Evolutionary conservation across 2,888 invertebrate genomes (phyloP).

Genomic region (Microplitis deprimator): DNA sequence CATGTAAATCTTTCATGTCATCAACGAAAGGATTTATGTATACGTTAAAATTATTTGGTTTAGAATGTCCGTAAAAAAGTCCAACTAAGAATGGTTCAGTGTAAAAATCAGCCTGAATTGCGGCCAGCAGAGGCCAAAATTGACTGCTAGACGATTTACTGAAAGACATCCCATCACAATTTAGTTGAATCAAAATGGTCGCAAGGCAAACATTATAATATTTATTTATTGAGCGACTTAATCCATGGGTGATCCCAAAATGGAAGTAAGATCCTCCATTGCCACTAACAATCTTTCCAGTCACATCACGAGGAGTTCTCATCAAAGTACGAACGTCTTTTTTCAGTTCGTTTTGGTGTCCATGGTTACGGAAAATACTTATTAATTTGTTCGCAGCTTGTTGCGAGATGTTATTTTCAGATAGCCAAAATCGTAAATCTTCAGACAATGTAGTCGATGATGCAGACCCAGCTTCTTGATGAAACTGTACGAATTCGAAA

Average conservation of each 20-base stretch:
- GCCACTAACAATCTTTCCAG: conserved; percentile 6
- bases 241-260: conserved; percentile 18
- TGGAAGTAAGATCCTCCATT: conserved; percentile 29
- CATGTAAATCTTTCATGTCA: conserved; percentile 27
- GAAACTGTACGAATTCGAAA: not conserved
- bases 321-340: conserved; percentile 28
- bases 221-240: conserved; percentile 17
- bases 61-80: conserved; percentile 24
- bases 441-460: not conserved
- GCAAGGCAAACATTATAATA: conserved; percentile 14
- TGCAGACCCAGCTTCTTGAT: not conserved
- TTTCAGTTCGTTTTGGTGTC: conserved; percentile 21
- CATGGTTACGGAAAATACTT: conserved; percentile 9
- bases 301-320: conserved; percentile 26
- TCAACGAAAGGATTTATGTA: conserved; percentile 30
- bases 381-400: conserved; percentile 1
- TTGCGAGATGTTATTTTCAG: not conserved
- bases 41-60: conserved; percentile 25
- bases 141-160: conserved; percentile 21
- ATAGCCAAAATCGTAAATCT: conserved; percentile 7
- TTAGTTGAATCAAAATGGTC: conserved; percentile 23
- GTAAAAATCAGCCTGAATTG: conserved; percentile 33
- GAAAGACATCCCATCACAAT: conserved; percentile 33
- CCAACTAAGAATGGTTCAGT: conserved; percentile 30
- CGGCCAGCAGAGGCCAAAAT: conserved; percentile 30